Conservation (phyloP, 1,140 invertebrate species). For the Venturia canescens region DNA sequence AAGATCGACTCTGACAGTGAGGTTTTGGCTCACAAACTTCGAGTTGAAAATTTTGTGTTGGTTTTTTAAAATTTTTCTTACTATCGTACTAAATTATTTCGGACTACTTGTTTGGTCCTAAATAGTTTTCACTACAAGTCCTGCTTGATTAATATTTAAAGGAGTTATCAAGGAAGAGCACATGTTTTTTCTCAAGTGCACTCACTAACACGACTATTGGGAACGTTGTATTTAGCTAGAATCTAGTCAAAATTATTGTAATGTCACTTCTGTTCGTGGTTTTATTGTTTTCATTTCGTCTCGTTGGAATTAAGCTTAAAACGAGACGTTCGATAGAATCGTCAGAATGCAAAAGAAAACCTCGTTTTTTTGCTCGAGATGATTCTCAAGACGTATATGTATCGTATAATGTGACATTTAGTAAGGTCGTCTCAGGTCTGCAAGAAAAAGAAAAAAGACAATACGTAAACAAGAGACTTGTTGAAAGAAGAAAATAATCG, state of each 20-base stretch:
- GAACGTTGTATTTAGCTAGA: conserved; percentile 58
- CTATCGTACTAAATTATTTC: neutral
- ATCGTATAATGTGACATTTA: conserved; percentile 10
- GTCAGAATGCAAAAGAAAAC: conserved; percentile 26
- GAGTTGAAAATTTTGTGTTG: neutral
- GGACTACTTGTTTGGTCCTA: neutral
- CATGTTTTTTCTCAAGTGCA: conserved; percentile 16
- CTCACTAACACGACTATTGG: conserved; percentile 50
- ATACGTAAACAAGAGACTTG: no score
- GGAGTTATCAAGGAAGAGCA: neutral
- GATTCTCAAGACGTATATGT: neutral
- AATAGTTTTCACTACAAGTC: neutral
- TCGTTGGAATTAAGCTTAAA: conserved; percentile 2
- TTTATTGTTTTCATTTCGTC: conserved; percentile 43
- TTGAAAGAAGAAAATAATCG: conserved; percentile 7
- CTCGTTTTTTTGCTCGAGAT: conserved; percentile 35
- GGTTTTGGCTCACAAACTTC: neutral
- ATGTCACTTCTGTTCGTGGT: conserved; percentile 63
- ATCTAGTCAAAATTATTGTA: conserved; percentile 73
- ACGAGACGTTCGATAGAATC: conserved; percentile 10
- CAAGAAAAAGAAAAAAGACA: neutral
- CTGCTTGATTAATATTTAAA: neutral
- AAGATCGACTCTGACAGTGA: neutral
- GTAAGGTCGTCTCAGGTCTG: neutral
- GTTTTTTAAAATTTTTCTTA: no score